Percentiles rank a stretch among this genome's conserved stretches.
These are phyloP conservation scores for Caenorhabditis panamensis DNA, from an alignment of 2,888 invertebrate genomes.

Conservation along the genomic window DNA sequence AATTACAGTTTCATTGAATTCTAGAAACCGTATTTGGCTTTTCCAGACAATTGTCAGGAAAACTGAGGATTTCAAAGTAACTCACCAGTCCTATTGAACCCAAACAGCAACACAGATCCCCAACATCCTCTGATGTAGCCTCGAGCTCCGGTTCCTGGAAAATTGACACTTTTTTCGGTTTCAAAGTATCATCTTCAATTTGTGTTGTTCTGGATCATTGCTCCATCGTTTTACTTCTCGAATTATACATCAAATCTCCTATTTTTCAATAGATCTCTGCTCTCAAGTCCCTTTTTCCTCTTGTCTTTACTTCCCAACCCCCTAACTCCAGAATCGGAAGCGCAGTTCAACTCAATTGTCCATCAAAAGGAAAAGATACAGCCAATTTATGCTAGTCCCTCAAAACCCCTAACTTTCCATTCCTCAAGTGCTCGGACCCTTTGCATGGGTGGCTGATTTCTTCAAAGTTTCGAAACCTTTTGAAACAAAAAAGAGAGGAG, in stretches of 20 bases:
- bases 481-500: constrained; percentile 8
- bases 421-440: background rate
- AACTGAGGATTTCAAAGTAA: too few species aligned
- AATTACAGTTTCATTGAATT: too few species aligned
- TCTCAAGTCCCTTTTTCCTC: too few species aligned
- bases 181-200: too few species aligned
- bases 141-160: constrained; percentile 76
- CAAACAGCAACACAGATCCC: constrained; percentile 72
- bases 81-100: constrained; percentile 76
- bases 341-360: background rate
- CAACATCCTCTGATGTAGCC: constrained; percentile 79
- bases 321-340: constrained; percentile 10
- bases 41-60: too few species aligned
- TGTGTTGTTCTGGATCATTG: too few species aligned
- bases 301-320: too few species aligned
- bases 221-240: background rate
- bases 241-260: too few species aligned
- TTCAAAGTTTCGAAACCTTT: background rate
- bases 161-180: background rate
- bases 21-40: too few species aligned
- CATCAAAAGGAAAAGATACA: constrained; percentile 6
- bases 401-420: background rate
- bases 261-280: too few species aligned
- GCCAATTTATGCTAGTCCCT: constrained; percentile 40
- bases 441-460: background rate